Percentiles rank a stretch among this genome's conserved stretches.
Evolutionary conservation across 2,797 vertebrate genomes (phyloP).

Genomic region (Ceryle rudis): DNA sequence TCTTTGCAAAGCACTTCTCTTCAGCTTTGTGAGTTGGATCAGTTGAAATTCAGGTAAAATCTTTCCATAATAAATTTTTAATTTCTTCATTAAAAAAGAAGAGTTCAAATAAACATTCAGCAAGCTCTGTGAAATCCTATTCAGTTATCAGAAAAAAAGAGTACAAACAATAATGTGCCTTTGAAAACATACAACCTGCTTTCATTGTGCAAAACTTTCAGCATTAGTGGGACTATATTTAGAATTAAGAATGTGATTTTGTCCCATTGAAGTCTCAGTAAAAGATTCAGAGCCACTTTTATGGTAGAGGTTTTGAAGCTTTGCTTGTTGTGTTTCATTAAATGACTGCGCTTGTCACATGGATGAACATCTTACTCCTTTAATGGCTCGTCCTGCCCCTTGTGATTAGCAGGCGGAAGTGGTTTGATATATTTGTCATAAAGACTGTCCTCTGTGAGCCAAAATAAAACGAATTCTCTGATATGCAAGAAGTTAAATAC

Average conservation of each 20-base stretch:
- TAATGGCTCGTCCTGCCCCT: conserved; percentile 16
- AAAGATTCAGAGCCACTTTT: conserved; percentile 13
- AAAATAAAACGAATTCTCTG: conserved; percentile 7
- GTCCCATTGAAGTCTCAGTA: neutral
- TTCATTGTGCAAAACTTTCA: conserved; percentile 2
- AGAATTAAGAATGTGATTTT: conserved; percentile 15
- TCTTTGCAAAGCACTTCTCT: neutral
- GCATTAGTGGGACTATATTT: neutral
- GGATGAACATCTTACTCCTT: neutral
- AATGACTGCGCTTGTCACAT: neutral
- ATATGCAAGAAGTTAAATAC: conserved; percentile 42
- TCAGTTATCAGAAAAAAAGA: neutral
- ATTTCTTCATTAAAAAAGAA: neutral
- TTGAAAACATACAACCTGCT: neutral
- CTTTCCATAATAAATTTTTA: neutral
- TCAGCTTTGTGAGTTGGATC: neutral
- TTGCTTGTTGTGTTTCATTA: conserved; percentile 41
- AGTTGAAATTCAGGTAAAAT: neutral
- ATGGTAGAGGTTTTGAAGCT: conserved; percentile 25
- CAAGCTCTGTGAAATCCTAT: neutral
- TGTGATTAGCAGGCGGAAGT: conserved; percentile 39
- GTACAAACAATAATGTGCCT: neutral
- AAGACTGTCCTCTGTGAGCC: conserved; percentile 30
- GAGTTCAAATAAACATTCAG: neutral
- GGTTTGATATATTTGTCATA: conserved; percentile 51